Evolutionary conservation across 2,113 vertebrate species (phyloP), one percentile per base, ranked within the genome.

Genomic region (Leucosticte australis): DNA sequence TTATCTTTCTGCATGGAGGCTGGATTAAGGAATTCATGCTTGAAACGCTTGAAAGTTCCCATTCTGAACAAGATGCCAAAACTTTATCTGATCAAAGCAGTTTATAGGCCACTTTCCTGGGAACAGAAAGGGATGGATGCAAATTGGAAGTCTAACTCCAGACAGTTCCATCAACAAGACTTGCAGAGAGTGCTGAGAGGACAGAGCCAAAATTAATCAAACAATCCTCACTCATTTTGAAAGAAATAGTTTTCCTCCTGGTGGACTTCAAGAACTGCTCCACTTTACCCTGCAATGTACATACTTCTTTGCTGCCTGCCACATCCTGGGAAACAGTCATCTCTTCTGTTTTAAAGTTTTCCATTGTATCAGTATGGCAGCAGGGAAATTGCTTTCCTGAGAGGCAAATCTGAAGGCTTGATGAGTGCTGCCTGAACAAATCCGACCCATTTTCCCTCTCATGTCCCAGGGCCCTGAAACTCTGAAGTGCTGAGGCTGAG

Each of bases 271-370:
- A 46, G 60, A 80, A 13, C 28, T 39, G 24, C 3, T 77, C 11
- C 41, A 35, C 7, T 76, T 80, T 57, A 65, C 20, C 6, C 15
- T 53, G 15, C 0, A 0, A 46, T 27, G 5, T 22, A 18, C 22
- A 35, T 10, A 49, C 4, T 44, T 62, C 44, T 65, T n/a, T 71
- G 11, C 41, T 27, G 28, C 28, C 33, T 79, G 14, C 20, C 46
- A 62, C 35, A 64, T 83, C 4, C 18, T 35, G 37, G 46, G 31
- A 83, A 47, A 63, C 56, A 9, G 31, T 33, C 1, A 18, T 33
- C 7, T 76, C 33, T 70, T 39, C 39, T 23, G 13, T 28, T 37
- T 7, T 28, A 17, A 71, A 60, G 10, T 35, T 76, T 73, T 83
- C 46, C 6, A 1, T 23, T 41, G 9, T n/a, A 22, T 33, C 26